Conservation (phyloP, 1,140 invertebrate genomes). For the Metaphire vulgaris region DNA sequence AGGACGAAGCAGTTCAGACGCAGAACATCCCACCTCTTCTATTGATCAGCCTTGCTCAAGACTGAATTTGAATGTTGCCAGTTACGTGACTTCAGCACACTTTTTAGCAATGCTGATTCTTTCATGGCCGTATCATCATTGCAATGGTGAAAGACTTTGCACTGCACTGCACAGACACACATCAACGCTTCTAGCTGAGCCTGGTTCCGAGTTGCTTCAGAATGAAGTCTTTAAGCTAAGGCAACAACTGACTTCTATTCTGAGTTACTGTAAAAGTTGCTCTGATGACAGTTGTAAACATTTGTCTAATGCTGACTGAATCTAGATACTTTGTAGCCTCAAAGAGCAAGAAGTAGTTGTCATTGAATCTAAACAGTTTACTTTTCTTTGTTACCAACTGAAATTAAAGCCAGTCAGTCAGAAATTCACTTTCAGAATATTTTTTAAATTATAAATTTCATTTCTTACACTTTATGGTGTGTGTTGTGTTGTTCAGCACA, state of each 20-base stretch:
- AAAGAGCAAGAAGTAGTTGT: too few relatives aligned
- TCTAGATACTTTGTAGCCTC: too few relatives aligned
- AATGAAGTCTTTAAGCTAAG: conserved; percentile 12
- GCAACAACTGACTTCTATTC: conserved; percentile 17
- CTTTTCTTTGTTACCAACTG: too few relatives aligned
- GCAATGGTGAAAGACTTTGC: neutral
- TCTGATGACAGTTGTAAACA: neutral
- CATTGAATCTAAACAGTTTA: too few relatives aligned
- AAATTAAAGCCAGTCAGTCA: too few relatives aligned
- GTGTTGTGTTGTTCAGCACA: too few relatives aligned
- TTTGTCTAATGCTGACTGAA: neutral
- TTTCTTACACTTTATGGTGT: too few relatives aligned
- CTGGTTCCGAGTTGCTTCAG: conserved; percentile 1
- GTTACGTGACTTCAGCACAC: conserved; percentile 8
- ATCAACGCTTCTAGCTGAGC: conserved; percentile 6
- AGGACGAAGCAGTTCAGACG: neutral
- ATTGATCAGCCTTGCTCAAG: neutral
- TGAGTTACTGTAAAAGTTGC: conserved; percentile 11
- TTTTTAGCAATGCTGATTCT: conserved; percentile 17
- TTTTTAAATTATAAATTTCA: too few relatives aligned
- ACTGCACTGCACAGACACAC: conserved; percentile 3
- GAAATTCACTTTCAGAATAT: too few relatives aligned
- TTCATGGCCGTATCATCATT: conserved; percentile 18
- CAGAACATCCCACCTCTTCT: neutral
- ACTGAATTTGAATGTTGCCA: neutral